These are phyloP conservation scores for Gymnocheta viridis DNA, from an alignment of 2,888 invertebrate genomes.

Conservation along the genomic window DNA sequence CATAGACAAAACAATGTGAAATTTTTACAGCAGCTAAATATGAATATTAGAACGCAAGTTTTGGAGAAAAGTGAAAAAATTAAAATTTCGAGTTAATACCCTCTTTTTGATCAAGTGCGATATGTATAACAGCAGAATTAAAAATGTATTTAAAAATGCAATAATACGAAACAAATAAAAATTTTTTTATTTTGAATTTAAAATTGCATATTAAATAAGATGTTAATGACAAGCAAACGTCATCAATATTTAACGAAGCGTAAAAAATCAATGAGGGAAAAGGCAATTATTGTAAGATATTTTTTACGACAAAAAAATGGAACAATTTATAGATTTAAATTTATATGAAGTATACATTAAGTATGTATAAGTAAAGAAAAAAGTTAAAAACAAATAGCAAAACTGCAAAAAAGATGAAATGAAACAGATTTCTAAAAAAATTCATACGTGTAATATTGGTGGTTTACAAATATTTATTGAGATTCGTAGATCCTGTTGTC, in stretches of 20 bases:
- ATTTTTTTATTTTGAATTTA: slow-evolving; percentile 12
- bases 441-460: too few relatives aligned
- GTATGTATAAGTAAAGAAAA: too few relatives aligned
- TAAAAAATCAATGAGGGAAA: slow-evolving; percentile 46
- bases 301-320: not conserved
- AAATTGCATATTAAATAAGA: slow-evolving; percentile 10
- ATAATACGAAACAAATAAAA: not conserved
- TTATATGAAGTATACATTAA: not conserved
- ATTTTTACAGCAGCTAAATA: too few relatives aligned
- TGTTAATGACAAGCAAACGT: slow-evolving; percentile 34
- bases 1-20: too few relatives aligned
- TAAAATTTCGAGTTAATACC: too few relatives aligned
- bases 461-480: too few relatives aligned
- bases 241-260: slow-evolving; percentile 63
- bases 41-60: too few relatives aligned
- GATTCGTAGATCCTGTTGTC: too few relatives aligned
- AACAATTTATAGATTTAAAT: slow-evolving; percentile 32
- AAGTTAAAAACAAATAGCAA: not conserved
- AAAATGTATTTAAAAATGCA: slow-evolving; percentile 7
- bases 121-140: slow-evolving; percentile 1
- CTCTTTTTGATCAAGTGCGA: too few relatives aligned
- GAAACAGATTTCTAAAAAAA: not conserved
- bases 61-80: too few relatives aligned
- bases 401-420: not conserved
- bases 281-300: not conserved